A percentile compares a stretch with the other conserved stretches of the same genome.
These are phyloP conservation scores for Cenopis cana DNA, from an alignment of 2,888 invertebrate species.

Conservation along the genomic window DNA sequence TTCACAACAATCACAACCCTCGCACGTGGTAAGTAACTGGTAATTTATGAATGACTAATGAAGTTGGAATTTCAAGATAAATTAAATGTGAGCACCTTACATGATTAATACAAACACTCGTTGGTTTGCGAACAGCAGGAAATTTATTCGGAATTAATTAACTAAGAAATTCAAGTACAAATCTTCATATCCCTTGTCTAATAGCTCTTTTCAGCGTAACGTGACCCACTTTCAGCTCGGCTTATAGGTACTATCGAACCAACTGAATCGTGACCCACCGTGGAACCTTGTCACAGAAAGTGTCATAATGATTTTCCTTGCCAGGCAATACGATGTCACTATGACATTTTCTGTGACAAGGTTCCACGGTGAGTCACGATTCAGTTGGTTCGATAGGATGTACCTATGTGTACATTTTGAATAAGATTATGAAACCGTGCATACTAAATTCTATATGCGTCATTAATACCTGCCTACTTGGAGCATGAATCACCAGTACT, in stretches of 20 bases:
- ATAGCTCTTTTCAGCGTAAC: constrained; percentile 2
- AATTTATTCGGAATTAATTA: constrained; percentile 21
- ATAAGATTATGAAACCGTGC: constrained; percentile 7
- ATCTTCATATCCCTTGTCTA: constrained; percentile 10
- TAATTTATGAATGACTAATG: not conserved
- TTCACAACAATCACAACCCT: not conserved
- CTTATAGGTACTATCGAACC: not conserved
- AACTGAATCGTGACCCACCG: too few species aligned
- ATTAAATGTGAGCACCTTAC: not conserved
- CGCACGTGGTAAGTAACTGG: too few species aligned
- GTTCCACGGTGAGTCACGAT: too few species aligned
- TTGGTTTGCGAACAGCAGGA: constrained; percentile 3
- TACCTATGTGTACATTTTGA: constrained; percentile 9
- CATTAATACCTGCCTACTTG: not conserved
- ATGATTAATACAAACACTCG: constrained; percentile 13
- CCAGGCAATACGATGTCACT: too few species aligned
- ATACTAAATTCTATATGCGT: not conserved
- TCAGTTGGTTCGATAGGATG: too few species aligned
- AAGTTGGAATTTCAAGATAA: not conserved
- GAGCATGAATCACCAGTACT: not conserved
- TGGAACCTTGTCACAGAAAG: too few species aligned
- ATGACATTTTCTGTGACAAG: too few species aligned
- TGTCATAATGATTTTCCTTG: too few species aligned
- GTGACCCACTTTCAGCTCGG: constrained; percentile 8
- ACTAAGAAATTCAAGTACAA: constrained; percentile 19